phyloP scores from a whole-genome alignment of 1,140 invertebrate genomes.

The Oscheius sp. region DNA sequence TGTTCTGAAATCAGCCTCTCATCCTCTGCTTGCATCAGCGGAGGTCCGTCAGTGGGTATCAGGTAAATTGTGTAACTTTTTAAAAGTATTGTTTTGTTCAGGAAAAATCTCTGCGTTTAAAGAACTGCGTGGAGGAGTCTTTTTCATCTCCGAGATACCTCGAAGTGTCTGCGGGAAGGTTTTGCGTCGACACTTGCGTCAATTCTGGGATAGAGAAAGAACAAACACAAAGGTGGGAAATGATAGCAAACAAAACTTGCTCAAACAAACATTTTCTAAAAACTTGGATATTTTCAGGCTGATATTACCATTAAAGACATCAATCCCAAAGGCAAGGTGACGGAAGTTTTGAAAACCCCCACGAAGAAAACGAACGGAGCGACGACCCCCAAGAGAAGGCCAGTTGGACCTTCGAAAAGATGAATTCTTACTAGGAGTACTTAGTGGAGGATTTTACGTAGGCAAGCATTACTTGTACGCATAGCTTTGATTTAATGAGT shows the following conservation, averaged over 20 bases:
- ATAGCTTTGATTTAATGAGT: no score
- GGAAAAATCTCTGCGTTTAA: slow-evolving; percentile 51
- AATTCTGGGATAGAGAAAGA: slow-evolving; percentile 45
- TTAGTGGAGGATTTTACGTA: no score
- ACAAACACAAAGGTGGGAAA: slow-evolving; percentile 28
- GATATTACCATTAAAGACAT: background rate
- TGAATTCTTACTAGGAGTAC: no score
- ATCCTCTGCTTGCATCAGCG: slow-evolving; percentile 47
- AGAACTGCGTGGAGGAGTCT: slow-evolving; percentile 47
- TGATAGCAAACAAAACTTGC: background rate
- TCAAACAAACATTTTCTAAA: no score
- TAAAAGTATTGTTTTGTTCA: slow-evolving; percentile 18
- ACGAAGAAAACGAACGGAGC: slow-evolving; percentile 18
- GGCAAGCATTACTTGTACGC: no score
- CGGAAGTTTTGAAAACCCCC: slow-evolving; percentile 12
- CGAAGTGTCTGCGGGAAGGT: slow-evolving; percentile 45
- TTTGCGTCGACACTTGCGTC: slow-evolving; percentile 36
- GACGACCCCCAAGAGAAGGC: slow-evolving; percentile 13
- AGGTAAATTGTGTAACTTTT: slow-evolving; percentile 16
- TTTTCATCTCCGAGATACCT: slow-evolving; percentile 49
- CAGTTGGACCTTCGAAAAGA: no score
- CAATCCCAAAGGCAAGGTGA: slow-evolving; percentile 9
- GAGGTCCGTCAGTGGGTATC: slow-evolving; percentile 50
- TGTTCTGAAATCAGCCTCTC: slow-evolving; percentile 67
- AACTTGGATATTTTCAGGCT: no score